Conservation (phyloP, 2,797 vertebrate genomes). For the Vipera ursinii region DNA sequence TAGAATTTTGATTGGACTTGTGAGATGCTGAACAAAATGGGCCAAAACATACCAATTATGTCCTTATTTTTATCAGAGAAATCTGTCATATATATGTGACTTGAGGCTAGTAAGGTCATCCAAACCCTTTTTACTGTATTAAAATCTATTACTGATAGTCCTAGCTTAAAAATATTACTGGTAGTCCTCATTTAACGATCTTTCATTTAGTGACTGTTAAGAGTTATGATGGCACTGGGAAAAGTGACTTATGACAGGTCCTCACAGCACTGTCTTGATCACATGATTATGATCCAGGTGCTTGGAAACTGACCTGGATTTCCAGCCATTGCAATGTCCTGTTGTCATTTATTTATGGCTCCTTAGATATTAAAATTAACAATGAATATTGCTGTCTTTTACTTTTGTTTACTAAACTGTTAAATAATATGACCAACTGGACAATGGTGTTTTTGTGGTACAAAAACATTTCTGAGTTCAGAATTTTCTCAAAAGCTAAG, state of each 20-base stretch:
- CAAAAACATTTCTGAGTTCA: neutral
- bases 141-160: neutral
- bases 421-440: neutral
- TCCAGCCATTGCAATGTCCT: neutral
- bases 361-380: neutral
- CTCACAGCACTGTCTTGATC: neutral
- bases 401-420: neutral
- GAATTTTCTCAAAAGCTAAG: neutral
- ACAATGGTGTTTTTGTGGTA: neutral
- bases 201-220: neutral
- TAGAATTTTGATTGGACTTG: neutral
- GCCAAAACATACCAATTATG: neutral
- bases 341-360: neutral
- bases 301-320: neutral
- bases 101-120: neutral
- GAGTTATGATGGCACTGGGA: neutral
- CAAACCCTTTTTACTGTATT: neutral
- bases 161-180: neutral
- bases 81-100: neutral
- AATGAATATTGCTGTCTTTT: neutral
- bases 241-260: neutral
- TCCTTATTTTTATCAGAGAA: neutral
- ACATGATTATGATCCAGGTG: neutral
- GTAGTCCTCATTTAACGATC: neutral
- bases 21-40: neutral